Percentiles rank a stretch among this genome's conserved stretches.
phyloP scores from a whole-genome alignment of 2,888 invertebrate species.

The Thymelicus lineola region DNA sequence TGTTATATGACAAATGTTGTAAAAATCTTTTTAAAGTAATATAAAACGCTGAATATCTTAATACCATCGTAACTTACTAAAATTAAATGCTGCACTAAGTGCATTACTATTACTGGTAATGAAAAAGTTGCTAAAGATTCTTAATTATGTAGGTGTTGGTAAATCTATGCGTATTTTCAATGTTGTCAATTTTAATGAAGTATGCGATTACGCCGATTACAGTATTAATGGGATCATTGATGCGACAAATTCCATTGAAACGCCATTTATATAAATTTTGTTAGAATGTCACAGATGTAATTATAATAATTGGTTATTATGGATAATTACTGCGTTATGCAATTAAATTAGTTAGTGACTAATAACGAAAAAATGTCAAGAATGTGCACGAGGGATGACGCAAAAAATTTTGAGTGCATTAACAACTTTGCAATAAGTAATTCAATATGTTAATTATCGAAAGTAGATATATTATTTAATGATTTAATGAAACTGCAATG shows the following conservation, averaged over 20 bases:
- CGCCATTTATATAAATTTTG: conserved; percentile 16
- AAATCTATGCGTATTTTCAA: conserved; percentile 5
- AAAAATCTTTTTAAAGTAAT: background rate
- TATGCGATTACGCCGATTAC: conserved; percentile 15
- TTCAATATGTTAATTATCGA: background rate
- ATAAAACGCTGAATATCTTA: background rate
- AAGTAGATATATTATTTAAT: too few relatives aligned
- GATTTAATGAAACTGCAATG: too few relatives aligned
- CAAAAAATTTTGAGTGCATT: background rate
- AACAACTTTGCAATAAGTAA: background rate
- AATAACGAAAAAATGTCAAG: background rate
- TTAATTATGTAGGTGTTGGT: conserved; percentile 6
- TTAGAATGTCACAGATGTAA: conserved; percentile 16
- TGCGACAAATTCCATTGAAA: conserved; percentile 29
- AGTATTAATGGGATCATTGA: conserved; percentile 27
- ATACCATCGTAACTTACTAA: background rate
- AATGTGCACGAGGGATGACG: background rate
- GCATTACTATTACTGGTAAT: background rate
- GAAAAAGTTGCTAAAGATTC: background rate
- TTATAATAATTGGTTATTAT: conserved; percentile 17
- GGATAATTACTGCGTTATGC: background rate
- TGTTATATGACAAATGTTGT: background rate
- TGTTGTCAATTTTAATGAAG: conserved; percentile 18
- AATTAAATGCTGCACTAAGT: background rate
- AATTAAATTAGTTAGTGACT: too few relatives aligned